phyloP scores from a whole-genome alignment of 1,140 invertebrate species.

The Leptonema lineaticorne region DNA sequence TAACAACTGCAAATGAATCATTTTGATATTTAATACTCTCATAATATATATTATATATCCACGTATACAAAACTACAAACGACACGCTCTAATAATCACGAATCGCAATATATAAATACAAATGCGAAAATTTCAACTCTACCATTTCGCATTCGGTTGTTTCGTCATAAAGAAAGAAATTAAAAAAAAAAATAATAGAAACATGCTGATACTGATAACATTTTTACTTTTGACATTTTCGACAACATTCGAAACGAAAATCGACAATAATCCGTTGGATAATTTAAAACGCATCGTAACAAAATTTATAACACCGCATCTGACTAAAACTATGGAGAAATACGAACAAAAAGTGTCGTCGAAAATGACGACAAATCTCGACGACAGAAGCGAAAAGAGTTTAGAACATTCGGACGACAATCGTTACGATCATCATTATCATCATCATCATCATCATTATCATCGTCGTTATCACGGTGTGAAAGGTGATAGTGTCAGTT shows the following conservation, averaged over 20 bases:
- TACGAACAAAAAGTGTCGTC: not conserved
- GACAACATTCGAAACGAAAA: not conserved
- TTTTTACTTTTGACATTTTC: not conserved
- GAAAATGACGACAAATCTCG: not conserved
- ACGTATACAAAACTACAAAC: too few species aligned
- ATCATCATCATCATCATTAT: constrained; percentile 43
- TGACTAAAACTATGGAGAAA: not conserved
- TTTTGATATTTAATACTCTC: too few species aligned
- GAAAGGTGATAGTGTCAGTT: constrained; percentile 39
- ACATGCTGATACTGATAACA: not conserved
- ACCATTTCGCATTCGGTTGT: too few species aligned
- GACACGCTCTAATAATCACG: too few species aligned
- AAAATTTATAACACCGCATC: constrained; percentile 12
- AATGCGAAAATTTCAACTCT: too few species aligned
- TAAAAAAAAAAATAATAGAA: too few species aligned
- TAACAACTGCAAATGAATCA: too few species aligned
- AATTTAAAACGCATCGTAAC: not conserved
- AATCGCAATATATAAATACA: too few species aligned
- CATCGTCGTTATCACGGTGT: not conserved
- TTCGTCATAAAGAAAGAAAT: too few species aligned
- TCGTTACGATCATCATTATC: too few species aligned
- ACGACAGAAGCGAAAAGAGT: not conserved
- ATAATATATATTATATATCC: too few species aligned
- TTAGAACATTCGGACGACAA: not conserved
- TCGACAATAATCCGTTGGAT: not conserved